Evolutionary conservation across 2,113 vertebrate species (phyloP).

Genomic region (Proterorhinus semilunaris): DNA sequence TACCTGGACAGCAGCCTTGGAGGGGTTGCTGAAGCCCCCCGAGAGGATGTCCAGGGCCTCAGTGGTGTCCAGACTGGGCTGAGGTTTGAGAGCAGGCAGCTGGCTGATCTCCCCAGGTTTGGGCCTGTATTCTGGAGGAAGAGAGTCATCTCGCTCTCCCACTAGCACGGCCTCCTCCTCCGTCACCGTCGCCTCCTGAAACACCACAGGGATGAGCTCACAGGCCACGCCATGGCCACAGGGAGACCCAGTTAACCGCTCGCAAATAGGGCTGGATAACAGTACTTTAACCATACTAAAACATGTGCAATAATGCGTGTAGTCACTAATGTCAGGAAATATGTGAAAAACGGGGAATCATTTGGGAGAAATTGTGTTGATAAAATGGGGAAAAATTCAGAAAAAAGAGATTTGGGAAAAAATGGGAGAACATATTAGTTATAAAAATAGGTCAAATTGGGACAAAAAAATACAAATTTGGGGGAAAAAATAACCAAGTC

Average conservation of each 20-base stretch:
- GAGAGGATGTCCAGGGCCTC: conserved; percentile 73
- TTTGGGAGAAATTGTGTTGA: no score
- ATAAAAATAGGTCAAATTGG: no score
- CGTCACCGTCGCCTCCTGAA: conserved; percentile 58
- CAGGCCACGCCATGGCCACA: neutral
- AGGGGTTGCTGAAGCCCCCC: conserved; percentile 54
- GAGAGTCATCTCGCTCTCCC: conserved; percentile 65
- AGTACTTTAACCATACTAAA: no score
- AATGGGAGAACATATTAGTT: no score
- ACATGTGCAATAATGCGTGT: no score
- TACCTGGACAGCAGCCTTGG: conserved; percentile 36
- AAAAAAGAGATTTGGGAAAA: no score
- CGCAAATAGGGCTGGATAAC: no score
- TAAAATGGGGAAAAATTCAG: no score
- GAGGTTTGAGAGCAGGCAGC: conserved; percentile 51
- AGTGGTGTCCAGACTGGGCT: conserved; percentile 61
- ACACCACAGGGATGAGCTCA: neutral
- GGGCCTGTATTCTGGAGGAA: conserved; percentile 69
- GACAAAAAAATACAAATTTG: no score
- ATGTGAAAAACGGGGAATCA: no score
- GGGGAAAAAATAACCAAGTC: no score
- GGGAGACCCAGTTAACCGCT: neutral
- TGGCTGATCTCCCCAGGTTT: conserved; percentile 38
- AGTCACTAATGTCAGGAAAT: no score
- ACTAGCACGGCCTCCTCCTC: conserved; percentile 65